These are phyloP conservation scores for Trichosurus vulpecula DNA, from an alignment of 2,797 vertebrate species.

Conservation along the genomic window DNA sequence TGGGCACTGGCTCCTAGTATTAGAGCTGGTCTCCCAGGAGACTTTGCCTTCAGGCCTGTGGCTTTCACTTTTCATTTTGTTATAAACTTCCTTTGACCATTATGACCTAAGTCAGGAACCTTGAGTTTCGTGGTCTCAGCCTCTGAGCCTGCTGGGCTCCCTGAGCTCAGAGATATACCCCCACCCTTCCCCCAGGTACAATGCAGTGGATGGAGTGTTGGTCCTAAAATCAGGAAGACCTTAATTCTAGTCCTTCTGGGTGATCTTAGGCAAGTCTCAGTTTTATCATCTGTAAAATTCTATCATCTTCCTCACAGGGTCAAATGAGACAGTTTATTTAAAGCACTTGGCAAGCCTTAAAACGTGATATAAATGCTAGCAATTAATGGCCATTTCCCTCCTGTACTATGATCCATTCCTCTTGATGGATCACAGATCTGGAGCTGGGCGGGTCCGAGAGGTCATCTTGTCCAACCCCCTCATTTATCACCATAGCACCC, in stretches of 20 bases:
- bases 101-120: not conserved
- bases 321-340: not conserved
- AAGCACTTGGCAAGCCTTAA: not conserved
- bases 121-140: not conserved
- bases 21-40: not conserved
- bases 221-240: not conserved
- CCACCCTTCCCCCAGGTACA: not conserved
- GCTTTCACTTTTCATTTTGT: not conserved
- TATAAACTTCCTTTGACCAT: not conserved
- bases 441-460: not conserved
- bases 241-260: not conserved
- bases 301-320: not conserved
- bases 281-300: not conserved
- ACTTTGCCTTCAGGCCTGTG: not conserved
- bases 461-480: not conserved
- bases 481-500: not conserved
- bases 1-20: not conserved
- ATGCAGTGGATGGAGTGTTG: not conserved
- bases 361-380: not conserved
- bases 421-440: not conserved
- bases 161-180: not conserved
- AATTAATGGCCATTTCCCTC: not conserved
- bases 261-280: not conserved
- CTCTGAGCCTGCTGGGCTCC: not conserved
- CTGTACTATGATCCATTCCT: not conserved